Evolutionary conservation across 1,140 invertebrate species (phyloP), one percentile per base, ranked within the genome.

Genomic region (Scaptomyza hsui): DNA sequence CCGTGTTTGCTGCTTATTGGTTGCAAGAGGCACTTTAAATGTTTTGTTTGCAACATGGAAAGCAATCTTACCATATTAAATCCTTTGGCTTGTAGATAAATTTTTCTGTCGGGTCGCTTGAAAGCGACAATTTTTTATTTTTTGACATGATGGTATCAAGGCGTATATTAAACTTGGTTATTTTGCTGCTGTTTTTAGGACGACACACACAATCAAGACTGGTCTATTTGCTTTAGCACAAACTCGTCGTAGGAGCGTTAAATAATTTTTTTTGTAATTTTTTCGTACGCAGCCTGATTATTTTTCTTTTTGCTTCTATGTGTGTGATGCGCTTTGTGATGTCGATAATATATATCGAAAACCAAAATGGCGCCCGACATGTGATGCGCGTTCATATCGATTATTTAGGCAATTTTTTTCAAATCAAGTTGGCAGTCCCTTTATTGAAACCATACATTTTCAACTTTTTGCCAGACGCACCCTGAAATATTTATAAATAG

Each of bases 131-230:
- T 85, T 90, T 90, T 73, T 90, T 90, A 71, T 86, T 86, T 73
- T 90, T 90, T 62, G 89, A 90, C 89, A 90, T 90, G 52, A 90
- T 89, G 65, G 75, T 90, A 73, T 90, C 89, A 32, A 90, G 83
- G 75, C 82, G 82, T 70, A 88, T 88, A 44, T 88, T 89, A 47
- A 88, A 88, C 83, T 88, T 88, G 45, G 83, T 86, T 88, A 88
- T 88, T 70, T 88, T 88, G 82, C 63, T 78, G 82, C 72, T 65
- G 65, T 56, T 70, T 29, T 64, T 72, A 0, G 56, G 70, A 62
- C 67, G 63, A 42, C 51, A 69, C 78, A 71, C 72, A 62, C 59
- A 51, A 59, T n/a, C n/a, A 35, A 47, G 9, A 62, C 56, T 47
- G n/a, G 35, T 44, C 39, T 44, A 29, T 71, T 71, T 49, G 49